Percentiles rank a stretch among this genome's conserved stretches.
phyloP scores from a whole-genome alignment of 2,113 vertebrate species.

The Sinocyclocheilus anophthalmus region DNA sequence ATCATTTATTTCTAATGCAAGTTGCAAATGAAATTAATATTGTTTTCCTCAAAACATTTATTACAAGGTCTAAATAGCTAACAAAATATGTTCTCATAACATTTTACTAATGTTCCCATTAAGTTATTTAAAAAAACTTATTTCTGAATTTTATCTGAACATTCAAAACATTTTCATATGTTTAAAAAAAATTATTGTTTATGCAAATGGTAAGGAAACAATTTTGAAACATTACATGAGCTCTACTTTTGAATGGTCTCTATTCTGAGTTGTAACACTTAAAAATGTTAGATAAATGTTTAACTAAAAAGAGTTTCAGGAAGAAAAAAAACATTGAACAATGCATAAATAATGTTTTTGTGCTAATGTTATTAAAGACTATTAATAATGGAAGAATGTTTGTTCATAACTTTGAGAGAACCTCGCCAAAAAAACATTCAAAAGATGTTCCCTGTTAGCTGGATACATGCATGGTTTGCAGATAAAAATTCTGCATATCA shows the following conservation, averaged over 20 bases:
- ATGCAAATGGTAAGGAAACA: background rate
- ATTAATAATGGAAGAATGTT: background rate
- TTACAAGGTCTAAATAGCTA: background rate
- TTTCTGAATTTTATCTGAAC: too few species aligned
- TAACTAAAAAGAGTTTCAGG: background rate
- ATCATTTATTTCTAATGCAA: background rate
- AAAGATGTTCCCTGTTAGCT: background rate
- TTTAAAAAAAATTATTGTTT: background rate
- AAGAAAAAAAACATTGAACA: background rate
- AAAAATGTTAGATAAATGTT: too few species aligned
- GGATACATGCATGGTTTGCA: background rate
- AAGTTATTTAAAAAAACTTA: too few species aligned
- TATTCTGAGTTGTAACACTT: too few species aligned
- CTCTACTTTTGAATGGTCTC: too few species aligned
- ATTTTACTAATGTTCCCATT: too few species aligned
- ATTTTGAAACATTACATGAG: background rate
- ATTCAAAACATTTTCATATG: background rate
- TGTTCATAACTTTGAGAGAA: background rate
- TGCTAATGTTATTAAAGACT: background rate
- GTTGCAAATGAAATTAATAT: background rate
- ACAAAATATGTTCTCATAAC: too few species aligned
- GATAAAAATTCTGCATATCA: background rate
- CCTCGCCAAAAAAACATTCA: background rate
- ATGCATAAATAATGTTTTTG: background rate
- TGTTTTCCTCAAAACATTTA: background rate